Conservation (phyloP, 2,113 vertebrate genomes). For the Bostrychus sinensis region DNA sequence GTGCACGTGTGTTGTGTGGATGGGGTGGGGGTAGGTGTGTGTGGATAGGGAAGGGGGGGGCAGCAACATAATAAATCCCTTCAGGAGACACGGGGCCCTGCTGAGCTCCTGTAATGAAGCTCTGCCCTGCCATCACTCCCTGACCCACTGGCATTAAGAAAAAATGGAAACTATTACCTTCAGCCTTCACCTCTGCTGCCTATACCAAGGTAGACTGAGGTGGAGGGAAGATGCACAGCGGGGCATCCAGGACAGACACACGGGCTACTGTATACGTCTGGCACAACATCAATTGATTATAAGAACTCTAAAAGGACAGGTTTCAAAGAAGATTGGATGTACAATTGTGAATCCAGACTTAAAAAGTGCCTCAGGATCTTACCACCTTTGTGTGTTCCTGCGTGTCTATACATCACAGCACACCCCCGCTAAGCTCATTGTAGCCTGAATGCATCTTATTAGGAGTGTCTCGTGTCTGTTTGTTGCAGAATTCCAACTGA, state of each 20-base stretch:
- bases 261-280: conserved; percentile 18
- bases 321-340: conserved; percentile 35
- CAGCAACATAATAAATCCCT: conserved; percentile 80
- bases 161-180: conserved; percentile 79
- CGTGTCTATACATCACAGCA: conserved; percentile 1
- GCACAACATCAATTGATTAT: conserved; percentile 13
- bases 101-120: conserved; percentile 83
- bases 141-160: conserved; percentile 82
- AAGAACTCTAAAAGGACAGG: neutral
- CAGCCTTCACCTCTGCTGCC: conserved; percentile 55
- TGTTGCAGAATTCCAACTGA: conserved; percentile 50
- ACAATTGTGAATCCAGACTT: conserved; percentile 14
- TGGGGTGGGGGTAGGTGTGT: conserved; percentile 1
- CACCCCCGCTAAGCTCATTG: conserved; percentile 23
- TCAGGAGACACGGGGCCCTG: conserved; percentile 75
- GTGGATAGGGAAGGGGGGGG: conserved; percentile 19
- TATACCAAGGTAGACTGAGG: conserved; percentile 22
- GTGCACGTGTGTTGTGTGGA: neutral
- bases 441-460: conserved; percentile 50
- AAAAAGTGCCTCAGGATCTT: conserved; percentile 28
- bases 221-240: conserved; percentile 2
- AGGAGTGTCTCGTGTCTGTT: conserved; percentile 33
- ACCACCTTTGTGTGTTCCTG: conserved; percentile 30
- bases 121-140: conserved; percentile 72
- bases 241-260: conserved; percentile 32